Evolutionary conservation across 2,888 invertebrate species (phyloP).

Genomic region (Drosophila antonietae): DNA sequence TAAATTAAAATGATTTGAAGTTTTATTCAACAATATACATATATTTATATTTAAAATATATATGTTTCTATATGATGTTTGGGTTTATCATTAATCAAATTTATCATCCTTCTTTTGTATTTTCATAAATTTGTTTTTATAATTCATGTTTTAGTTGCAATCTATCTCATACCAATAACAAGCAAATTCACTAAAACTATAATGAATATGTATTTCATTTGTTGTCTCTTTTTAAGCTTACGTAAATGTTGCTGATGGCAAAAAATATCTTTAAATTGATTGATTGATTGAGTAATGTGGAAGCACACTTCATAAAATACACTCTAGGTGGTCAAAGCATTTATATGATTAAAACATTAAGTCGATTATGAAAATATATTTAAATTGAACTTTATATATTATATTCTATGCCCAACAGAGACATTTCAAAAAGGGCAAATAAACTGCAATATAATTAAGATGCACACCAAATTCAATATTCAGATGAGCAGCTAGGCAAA

Average conservation of each 20-base stretch:
- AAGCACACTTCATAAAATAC: background rate
- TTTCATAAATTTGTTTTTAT: background rate
- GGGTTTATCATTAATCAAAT: background rate
- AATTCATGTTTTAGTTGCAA: too few relatives aligned
- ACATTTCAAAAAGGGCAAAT: background rate
- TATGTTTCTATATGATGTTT: too few relatives aligned
- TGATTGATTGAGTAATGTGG: background rate
- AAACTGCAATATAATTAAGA: background rate
- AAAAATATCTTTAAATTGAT: background rate
- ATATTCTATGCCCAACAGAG: background rate
- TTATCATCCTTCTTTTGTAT: background rate
- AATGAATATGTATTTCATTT: background rate
- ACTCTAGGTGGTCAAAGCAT: background rate
- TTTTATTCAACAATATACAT: background rate
- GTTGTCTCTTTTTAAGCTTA: too few relatives aligned
- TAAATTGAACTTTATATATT: background rate
- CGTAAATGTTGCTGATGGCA: too few relatives aligned
- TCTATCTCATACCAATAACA: too few relatives aligned
- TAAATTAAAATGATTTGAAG: background rate
- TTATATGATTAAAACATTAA: background rate
- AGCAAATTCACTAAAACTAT: too few relatives aligned
- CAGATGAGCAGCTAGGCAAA: background rate
- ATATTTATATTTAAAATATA: background rate
- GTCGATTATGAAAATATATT: background rate
- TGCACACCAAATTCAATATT: slow-evolving; percentile 1